Conservation (phyloP, 2,888 invertebrate genomes). For the Megalurothrips usitatus region DNA sequence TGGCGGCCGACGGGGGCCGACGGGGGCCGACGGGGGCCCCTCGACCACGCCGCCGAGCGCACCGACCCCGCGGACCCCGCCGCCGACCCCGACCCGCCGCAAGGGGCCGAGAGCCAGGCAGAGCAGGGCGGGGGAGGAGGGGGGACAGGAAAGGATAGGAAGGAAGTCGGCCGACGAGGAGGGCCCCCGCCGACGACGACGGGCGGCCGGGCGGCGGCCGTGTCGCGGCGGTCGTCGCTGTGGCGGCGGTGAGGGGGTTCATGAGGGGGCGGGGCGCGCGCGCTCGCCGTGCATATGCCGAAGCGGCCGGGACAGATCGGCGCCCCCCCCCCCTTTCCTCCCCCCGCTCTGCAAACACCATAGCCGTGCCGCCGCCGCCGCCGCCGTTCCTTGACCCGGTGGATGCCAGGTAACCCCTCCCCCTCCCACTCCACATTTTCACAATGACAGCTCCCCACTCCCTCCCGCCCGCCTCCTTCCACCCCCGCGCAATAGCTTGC, state of each 20-base stretch:
- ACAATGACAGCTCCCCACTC: not conserved
- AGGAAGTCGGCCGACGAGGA: not conserved
- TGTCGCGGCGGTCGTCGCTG: not conserved
- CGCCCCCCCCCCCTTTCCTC: not conserved
- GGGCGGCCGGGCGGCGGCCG: no score
- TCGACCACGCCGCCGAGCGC: not conserved
- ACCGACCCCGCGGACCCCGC: not conserved
- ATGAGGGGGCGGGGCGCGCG: not conserved
- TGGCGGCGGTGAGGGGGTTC: not conserved
- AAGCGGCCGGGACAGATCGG: not conserved
- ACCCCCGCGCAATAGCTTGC: not conserved
- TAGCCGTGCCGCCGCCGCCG: no score
- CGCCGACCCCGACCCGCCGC: slow-evolving; percentile 10
- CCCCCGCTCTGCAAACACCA: not conserved
- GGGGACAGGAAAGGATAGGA: not conserved
- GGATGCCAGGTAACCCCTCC: not conserved
- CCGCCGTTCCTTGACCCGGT: no score
- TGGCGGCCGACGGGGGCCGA: not conserved
- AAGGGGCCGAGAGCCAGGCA: not conserved
- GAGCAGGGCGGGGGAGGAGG: not conserved
- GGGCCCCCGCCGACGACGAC: not conserved
- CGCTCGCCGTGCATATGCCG: not conserved
- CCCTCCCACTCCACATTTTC: not conserved
- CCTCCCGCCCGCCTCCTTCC: not conserved
- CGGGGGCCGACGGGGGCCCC: no score